Evolutionary conservation across 2,113 vertebrate genomes (phyloP).

Genomic region (Ahaetulla prasina): DNA sequence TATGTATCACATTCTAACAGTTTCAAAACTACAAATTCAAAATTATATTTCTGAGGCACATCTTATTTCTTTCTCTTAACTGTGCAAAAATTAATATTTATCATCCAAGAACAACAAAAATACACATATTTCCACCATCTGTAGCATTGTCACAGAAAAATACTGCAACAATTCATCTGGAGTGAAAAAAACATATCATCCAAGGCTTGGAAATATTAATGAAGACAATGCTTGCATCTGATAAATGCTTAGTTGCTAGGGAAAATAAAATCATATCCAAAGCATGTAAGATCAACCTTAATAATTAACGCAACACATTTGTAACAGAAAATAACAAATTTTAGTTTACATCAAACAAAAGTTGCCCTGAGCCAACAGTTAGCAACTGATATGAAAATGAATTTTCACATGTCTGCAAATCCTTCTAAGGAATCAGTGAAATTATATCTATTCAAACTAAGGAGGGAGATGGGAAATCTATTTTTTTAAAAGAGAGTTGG

Average conservation of each 20-base stretch:
- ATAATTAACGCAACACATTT: neutral
- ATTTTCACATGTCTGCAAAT: neutral
- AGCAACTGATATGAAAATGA: neutral
- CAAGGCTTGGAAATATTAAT: neutral
- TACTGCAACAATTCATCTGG: neutral
- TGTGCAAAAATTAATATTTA: constrained; percentile 20
- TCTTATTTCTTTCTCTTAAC: neutral
- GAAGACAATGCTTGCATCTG: neutral
- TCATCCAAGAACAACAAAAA: constrained; percentile 30
- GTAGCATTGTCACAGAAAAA: neutral
- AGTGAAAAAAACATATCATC: neutral
- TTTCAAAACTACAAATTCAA: constrained; percentile 33
- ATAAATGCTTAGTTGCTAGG: neutral
- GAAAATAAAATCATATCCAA: constrained; percentile 1
- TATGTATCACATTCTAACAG: neutral
- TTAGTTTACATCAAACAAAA: neutral
- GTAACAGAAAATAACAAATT: neutral
- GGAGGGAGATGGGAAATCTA: neutral
- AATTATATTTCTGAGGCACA: constrained; percentile 14
- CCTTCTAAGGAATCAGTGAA: neutral
- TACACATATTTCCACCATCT: neutral
- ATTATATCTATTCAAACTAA: neutral
- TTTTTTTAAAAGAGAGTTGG: neutral
- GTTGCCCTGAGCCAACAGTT: neutral
- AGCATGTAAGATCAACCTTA: neutral